Percentiles rank a stretch among this genome's conserved stretches.
Conservation (phyloP, 2,113 vertebrate species). For the Crotalus tigris region DNA sequence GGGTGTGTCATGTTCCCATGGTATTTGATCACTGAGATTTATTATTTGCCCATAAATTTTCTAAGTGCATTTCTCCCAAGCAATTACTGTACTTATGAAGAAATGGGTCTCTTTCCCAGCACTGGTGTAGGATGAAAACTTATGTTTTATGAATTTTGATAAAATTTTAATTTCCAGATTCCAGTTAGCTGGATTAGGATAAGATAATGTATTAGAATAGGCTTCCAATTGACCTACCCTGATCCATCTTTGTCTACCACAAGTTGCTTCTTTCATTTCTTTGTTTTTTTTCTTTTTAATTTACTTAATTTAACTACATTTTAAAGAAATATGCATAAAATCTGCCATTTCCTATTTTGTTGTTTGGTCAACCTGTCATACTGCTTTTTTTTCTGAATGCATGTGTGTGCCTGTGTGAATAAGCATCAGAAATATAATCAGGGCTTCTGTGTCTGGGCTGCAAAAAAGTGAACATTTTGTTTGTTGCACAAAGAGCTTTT, state of each 20-base stretch:
- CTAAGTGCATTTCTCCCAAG: neutral
- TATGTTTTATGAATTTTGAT: neutral
- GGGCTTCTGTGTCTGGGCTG: neutral
- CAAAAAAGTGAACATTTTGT: neutral
- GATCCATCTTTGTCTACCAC: neutral
- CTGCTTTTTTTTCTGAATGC: neutral
- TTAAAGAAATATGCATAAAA: neutral
- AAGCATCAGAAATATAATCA: neutral
- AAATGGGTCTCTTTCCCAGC: neutral
- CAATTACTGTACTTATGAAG: conserved; percentile 1
- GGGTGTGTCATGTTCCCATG: conserved; percentile 58
- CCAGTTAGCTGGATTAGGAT: neutral
- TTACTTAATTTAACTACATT: neutral
- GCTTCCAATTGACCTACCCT: neutral
- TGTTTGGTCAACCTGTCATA: neutral
- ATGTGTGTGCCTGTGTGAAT: neutral
- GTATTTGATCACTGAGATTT: conserved; percentile 29
- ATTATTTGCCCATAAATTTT: conserved; percentile 24
- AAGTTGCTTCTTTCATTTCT: neutral
- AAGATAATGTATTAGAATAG: neutral
- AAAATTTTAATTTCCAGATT: neutral
- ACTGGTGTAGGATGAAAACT: neutral
- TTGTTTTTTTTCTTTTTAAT: neutral
- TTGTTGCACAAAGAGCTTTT: neutral
- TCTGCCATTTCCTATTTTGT: neutral